These are phyloP conservation scores for Zapornia atra DNA, from an alignment of 2,113 vertebrate genomes.

Conservation along the genomic window DNA sequence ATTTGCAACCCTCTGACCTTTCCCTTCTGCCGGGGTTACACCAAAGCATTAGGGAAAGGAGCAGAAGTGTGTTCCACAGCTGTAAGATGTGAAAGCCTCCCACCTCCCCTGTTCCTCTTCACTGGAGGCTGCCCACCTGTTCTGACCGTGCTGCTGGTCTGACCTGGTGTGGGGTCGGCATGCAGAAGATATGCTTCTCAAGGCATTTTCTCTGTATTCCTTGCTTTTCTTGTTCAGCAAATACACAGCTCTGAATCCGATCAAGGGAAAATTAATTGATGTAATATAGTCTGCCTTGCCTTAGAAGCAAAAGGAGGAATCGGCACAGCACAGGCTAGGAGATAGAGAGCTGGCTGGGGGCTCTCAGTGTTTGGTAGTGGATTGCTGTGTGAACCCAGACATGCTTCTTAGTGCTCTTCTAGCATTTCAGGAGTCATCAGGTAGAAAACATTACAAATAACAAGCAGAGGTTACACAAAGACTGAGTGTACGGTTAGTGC, in stretches of 20 bases:
- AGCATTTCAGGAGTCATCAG: neutral
- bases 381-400: neutral
- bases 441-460: neutral
- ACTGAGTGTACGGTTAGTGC: neutral
- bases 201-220: neutral
- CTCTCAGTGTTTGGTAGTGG: neutral
- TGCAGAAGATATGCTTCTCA: neutral
- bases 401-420: neutral
- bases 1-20: neutral
- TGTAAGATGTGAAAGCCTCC: rapidly evolving
- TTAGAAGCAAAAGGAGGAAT: neutral
- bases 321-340: neutral
- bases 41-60: rapidly evolving
- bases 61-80: neutral
- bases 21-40: neutral
- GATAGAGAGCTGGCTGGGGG: neutral
- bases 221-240: neutral
- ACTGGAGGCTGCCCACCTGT: rapidly evolving
- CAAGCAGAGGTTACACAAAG: neutral
- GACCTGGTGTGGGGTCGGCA: neutral
- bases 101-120: neutral
- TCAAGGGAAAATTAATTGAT: neutral
- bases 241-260: neutral
- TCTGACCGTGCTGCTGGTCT: rapidly evolving
- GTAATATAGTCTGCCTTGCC: neutral